Evolutionary conservation across 2,888 invertebrate genomes (phyloP).

Genomic region (Ophioninae sp.): DNA sequence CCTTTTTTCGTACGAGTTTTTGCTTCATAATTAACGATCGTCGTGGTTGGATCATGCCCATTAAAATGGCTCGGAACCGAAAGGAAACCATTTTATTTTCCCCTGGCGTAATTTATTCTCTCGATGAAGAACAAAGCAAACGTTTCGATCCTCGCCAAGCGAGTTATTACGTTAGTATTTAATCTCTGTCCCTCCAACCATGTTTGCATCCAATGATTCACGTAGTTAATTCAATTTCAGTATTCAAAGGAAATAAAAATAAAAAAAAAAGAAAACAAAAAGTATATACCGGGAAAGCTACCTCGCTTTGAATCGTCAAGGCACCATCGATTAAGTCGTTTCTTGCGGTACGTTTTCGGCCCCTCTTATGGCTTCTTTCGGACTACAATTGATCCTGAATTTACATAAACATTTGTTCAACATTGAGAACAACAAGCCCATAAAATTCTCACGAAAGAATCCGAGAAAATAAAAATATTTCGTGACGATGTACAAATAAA

Average conservation of each 20-base stretch:
- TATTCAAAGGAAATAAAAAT: not conserved
- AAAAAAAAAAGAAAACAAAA: not conserved
- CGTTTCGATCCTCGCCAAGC: not conserved
- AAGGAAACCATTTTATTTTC: not conserved
- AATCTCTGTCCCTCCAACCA: slow-evolving; percentile 5
- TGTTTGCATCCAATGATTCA: not conserved
- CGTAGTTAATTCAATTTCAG: not conserved
- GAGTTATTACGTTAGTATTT: not conserved
- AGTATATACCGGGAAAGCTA: not conserved
- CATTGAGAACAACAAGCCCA: not conserved
- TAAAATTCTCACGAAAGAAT: not conserved
- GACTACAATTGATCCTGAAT: not conserved
- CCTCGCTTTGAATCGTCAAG: not conserved
- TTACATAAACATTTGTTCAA: not conserved
- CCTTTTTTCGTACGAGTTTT: not conserved
- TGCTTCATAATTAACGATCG: not conserved
- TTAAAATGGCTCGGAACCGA: not conserved
- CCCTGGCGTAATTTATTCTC: not conserved
- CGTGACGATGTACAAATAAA: no score
- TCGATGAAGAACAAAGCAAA: slow-evolving; percentile 7
- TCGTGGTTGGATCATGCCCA: not conserved
- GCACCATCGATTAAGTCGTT: not conserved
- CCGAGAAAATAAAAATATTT: not conserved
- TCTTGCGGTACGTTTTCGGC: not conserved
- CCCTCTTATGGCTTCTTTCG: not conserved